Percentiles rank a stretch among this genome's conserved stretches.
Conservation (phyloP, 2,888 invertebrate genomes). For the Malacosoma neustria region DNA sequence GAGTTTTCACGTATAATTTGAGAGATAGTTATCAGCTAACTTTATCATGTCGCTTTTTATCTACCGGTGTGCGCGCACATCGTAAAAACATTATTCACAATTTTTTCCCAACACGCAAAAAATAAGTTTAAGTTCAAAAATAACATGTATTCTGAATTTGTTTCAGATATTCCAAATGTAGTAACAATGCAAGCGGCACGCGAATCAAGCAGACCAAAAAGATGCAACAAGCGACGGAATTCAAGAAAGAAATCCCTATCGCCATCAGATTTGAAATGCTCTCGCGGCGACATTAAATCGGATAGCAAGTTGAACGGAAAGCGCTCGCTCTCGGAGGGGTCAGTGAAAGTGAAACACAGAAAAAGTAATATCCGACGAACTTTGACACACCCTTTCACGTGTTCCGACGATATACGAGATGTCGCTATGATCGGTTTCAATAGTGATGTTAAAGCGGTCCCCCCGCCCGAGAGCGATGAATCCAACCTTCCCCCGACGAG, state of each 20-base stretch:
- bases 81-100: too few species aligned
- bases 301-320: constrained; percentile 51
- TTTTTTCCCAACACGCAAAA: neutral
- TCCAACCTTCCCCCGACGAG: constrained; percentile 64
- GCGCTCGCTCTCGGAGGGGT: constrained; percentile 62
- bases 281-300: constrained; percentile 42
- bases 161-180: constrained; percentile 54
- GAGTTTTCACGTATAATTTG: too few species aligned
- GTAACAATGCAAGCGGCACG: constrained; percentile 61
- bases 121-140: neutral
- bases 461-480: constrained; percentile 59
- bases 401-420: constrained; percentile 46
- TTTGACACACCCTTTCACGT: constrained; percentile 63
- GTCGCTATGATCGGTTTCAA: constrained; percentile 45
- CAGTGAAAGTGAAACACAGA: constrained; percentile 64
- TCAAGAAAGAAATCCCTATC: constrained; percentile 69
- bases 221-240: constrained; percentile 62
- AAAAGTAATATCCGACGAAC: constrained; percentile 67
- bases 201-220: constrained; percentile 61
- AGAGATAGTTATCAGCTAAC: too few species aligned
- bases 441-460: constrained; percentile 41
- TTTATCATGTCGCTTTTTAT: too few species aligned
- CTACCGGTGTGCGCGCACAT: too few species aligned
- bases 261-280: constrained; percentile 59
- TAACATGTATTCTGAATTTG: constrained; percentile 11